A percentile compares a stretch with the other conserved stretches of the same genome.
These are phyloP conservation scores for Lymantria monacha DNA, from an alignment of 2,888 invertebrate genomes.

Conservation along the genomic window DNA sequence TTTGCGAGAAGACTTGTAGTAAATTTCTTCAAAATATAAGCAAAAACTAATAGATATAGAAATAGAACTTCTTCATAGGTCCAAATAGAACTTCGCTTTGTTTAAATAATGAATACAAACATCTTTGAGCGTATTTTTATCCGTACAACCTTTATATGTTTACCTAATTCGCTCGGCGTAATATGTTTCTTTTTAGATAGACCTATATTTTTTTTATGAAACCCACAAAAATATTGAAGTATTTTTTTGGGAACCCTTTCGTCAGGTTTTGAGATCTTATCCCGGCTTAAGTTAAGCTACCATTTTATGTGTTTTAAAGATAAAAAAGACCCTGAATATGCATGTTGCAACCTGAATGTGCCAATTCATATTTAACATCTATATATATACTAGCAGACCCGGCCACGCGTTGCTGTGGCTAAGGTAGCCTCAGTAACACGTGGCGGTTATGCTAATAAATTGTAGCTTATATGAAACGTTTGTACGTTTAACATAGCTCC, in stretches of 20 bases:
- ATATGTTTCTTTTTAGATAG: background rate
- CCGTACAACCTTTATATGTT: background rate
- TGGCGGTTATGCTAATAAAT: too few species aligned
- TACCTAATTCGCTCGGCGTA: background rate
- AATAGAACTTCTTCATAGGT: too few species aligned
- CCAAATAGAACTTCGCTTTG: background rate
- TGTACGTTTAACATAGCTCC: too few species aligned
- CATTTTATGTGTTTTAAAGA: background rate
- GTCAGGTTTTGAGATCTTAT: background rate
- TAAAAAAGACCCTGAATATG: background rate
- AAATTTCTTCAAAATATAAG: too few species aligned
- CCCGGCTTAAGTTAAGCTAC: background rate
- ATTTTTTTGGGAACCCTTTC: background rate
- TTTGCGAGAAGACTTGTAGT: too few species aligned
- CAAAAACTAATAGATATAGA: too few species aligned
- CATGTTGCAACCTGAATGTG: too few species aligned
- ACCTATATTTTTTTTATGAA: background rate
- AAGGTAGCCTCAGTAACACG: too few species aligned
- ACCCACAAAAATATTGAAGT: background rate
- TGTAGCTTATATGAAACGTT: too few species aligned
- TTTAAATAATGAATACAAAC: background rate
- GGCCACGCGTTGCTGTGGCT: too few species aligned
- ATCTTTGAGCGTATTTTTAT: background rate
- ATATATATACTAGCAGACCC: too few species aligned
- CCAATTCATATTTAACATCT: too few species aligned